Evolutionary conservation across 2,113 vertebrate genomes (phyloP), one percentile per base, ranked within the genome.

Genomic region (Craseonycteris thonglongyai): DNA sequence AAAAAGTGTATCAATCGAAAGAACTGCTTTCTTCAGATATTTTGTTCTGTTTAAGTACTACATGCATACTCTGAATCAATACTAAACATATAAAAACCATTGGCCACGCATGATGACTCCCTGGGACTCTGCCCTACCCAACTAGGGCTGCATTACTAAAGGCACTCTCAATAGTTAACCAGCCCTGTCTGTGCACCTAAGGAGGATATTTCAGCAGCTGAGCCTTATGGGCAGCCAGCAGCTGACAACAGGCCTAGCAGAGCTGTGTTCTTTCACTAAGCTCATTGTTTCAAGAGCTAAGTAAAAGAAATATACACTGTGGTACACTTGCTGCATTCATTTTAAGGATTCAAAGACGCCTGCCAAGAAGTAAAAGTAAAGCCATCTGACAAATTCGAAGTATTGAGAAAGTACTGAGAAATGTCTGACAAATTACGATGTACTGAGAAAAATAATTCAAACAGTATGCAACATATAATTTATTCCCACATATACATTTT

Each of bases 281-380:
- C 33, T 83, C 80, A 42, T 26, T 79, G 26, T 88, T 85, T 66
- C 26, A 79, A 88, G 24, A 61, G 33, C 26, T 33, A 28, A 30
- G 45, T 49, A 22, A 69, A n/a, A 68, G 51, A 28, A 45, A 92
- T 40, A 16, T n/a, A 45, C 11, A 56, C 28, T 38, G 1, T 28
- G 12, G 15, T 78, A 65, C 24, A 84, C 1, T 51, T 71, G 21
- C 10, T 85, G 63, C 30, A 54, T 80, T 94, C 42, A 90, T 69
- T 69, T 94, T 76, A 79, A 65, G 21, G 47, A 65, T 40, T 79
- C 82, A 85, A 71, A 10, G 19, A 84, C 0, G 3, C 9, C 38
- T 80, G 33, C 40, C 59, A 93, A 76, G 61, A 94, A 75, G 6
- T 81, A 81, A 93, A 87, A 88, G 21, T 45, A 90, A 92, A 81